These are phyloP conservation scores for Pomatorhinus ruficollis DNA, from an alignment of 2,113 vertebrate genomes.

Conservation along the genomic window DNA sequence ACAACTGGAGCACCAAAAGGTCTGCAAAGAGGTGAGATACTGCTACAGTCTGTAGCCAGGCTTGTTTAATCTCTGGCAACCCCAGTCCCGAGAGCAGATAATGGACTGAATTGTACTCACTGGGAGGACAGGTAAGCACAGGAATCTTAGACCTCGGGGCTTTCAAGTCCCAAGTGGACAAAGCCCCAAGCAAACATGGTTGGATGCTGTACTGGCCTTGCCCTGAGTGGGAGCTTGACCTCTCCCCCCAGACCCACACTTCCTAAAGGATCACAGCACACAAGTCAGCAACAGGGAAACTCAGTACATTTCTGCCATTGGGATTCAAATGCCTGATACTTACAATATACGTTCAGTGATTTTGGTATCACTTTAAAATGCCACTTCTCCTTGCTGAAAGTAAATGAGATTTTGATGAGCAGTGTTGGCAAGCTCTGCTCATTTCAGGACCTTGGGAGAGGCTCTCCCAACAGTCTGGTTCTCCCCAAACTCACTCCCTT, in stretches of 20 bases:
- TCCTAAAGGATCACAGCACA: neutral
- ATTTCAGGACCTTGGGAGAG: neutral
- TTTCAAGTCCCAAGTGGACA: neutral
- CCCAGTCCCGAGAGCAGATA: neutral
- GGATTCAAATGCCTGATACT: neutral
- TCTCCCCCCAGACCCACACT: neutral
- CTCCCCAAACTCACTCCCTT: neutral
- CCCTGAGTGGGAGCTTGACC: neutral
- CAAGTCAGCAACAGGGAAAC: neutral
- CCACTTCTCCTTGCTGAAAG: neutral
- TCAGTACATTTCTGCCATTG: neutral
- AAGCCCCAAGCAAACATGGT: fast-evolving
- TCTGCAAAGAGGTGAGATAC: neutral
- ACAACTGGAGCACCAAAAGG: neutral
- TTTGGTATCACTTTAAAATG: neutral
- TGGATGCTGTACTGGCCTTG: neutral
- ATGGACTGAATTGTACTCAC: neutral
- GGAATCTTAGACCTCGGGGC: neutral
- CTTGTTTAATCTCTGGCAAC: neutral
- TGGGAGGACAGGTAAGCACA: neutral
- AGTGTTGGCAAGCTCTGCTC: neutral
- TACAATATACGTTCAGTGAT: neutral
- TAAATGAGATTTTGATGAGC: neutral
- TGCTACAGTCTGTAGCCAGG: neutral
- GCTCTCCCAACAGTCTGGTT: neutral